A percentile compares a stretch with the other conserved stretches of the same genome.
phyloP scores from a whole-genome alignment of 2,113 vertebrate genomes.

The Cebidichthys violaceus region DNA sequence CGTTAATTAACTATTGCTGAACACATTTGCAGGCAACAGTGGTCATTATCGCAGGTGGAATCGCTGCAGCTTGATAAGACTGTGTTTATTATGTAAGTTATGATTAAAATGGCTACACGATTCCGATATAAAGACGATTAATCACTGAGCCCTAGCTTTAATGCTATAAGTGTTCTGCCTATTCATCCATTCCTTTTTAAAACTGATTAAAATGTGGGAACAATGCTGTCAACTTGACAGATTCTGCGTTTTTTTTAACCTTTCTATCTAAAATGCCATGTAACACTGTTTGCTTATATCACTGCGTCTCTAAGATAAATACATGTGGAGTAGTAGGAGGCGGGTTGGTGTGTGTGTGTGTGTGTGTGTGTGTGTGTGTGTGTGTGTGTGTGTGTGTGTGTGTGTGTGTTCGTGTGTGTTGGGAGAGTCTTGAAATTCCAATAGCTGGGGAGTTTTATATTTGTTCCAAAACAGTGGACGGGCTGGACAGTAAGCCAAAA shows the following conservation, averaged over 20 bases:
- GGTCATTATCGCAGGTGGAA: too few relatives aligned
- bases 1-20: neutral
- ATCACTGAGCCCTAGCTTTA: neutral
- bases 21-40: neutral
- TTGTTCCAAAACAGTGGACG: conserved; percentile 54
- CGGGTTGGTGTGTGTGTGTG: neutral
- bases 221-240: neutral
- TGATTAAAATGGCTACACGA: too few relatives aligned
- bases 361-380: neutral
- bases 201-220: neutral
- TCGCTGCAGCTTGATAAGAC: too few relatives aligned
- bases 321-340: neutral
- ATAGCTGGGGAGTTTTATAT: conserved; percentile 38
- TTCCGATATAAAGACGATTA: neutral
- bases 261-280: neutral
- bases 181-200: neutral
- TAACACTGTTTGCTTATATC: neutral
- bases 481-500: conserved; percentile 19
- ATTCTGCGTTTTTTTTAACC: too few relatives aligned
- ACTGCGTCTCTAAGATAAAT: neutral
- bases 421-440: conserved; percentile 42
- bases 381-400: neutral
- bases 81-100: too few relatives aligned
- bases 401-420: conserved; percentile 3
- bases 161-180: neutral